phyloP scores from a whole-genome alignment of 2,888 invertebrate species.

The Cephus rjabovi region DNA sequence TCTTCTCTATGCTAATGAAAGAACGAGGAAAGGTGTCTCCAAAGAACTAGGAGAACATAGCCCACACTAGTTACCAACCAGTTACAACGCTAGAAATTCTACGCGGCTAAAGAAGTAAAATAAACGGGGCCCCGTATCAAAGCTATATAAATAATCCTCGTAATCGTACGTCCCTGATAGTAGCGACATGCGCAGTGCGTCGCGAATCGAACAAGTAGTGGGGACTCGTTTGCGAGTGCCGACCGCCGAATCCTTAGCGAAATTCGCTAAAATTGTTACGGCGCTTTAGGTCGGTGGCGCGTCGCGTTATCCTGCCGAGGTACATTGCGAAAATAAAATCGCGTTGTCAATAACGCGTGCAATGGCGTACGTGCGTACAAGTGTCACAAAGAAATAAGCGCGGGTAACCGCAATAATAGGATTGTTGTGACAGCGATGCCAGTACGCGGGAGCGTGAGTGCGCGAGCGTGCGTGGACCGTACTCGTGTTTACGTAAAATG shows the following conservation, averaged over 20 bases:
- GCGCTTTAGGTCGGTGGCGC: slow-evolving; percentile 1
- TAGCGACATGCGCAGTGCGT: slow-evolving; percentile 45
- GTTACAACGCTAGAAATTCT: neutral
- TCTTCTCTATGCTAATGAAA: neutral
- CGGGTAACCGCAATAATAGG: slow-evolving; percentile 38
- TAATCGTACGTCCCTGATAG: slow-evolving; percentile 26
- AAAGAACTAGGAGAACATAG: neutral
- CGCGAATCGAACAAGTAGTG: slow-evolving; percentile 57
- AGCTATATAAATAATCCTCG: slow-evolving; percentile 4
- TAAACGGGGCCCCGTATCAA: neutral
- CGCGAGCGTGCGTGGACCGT: slow-evolving; percentile 12
- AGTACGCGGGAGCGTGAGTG: slow-evolving; percentile 21
- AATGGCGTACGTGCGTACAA: slow-evolving; percentile 13
- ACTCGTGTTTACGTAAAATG: slow-evolving; percentile 48
- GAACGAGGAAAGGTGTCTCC: neutral
- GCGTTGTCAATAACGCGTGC: neutral
- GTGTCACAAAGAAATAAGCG: slow-evolving; percentile 45
- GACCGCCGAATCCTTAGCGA: slow-evolving; percentile 45
- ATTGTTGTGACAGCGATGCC: slow-evolving; percentile 54
- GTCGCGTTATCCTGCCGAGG: neutral
- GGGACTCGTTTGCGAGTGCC: slow-evolving; percentile 48
- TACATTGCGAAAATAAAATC: neutral
- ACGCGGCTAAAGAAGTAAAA: neutral
- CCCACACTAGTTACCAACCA: neutral
- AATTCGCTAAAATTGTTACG: slow-evolving; percentile 33